Evolutionary conservation across 1,140 invertebrate species (phyloP).

Genomic region (Neodiprion fabricii): DNA sequence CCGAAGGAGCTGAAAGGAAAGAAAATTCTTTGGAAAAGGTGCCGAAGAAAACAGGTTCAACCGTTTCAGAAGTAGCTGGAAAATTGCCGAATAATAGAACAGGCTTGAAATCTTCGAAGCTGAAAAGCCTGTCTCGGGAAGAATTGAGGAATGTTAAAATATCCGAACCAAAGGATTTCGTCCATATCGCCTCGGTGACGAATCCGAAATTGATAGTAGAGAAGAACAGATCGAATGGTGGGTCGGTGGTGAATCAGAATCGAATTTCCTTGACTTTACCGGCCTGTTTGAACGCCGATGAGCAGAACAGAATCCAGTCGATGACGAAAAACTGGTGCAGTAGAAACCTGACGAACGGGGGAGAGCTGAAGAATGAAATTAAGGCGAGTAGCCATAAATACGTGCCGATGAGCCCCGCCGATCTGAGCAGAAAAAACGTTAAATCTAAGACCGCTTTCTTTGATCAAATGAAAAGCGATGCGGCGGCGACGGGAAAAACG

Average conservation of each 20-base stretch:
- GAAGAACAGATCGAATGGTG: slow-evolving; percentile 17
- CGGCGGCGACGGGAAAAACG: slow-evolving; percentile 9
- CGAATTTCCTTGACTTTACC: too few relatives aligned
- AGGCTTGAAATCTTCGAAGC: slow-evolving; percentile 16
- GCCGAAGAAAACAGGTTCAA: slow-evolving; percentile 19
- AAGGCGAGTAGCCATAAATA: background rate
- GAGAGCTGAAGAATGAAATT: background rate
- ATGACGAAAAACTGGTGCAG: background rate
- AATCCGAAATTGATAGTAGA: slow-evolving; percentile 34
- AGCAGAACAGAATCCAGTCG: background rate
- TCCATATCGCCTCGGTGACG: slow-evolving; percentile 52
- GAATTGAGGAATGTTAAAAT: slow-evolving; percentile 41
- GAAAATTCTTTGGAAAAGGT: background rate
- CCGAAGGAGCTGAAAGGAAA: slow-evolving; percentile 19
- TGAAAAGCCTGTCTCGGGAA: slow-evolving; percentile 31
- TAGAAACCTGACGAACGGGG: background rate
- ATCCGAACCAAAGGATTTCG: slow-evolving; percentile 52
- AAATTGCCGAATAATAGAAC: background rate
- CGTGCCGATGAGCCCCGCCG: background rate
- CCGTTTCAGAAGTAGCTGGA: background rate
- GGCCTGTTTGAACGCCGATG: slow-evolving; percentile 21
- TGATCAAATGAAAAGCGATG: background rate
- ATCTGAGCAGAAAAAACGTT: background rate
- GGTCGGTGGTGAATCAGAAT: slow-evolving; percentile 38
- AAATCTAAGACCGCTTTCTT: background rate